phyloP scores from a whole-genome alignment of 2,113 vertebrate species.

The Lontra canadensis region DNA sequence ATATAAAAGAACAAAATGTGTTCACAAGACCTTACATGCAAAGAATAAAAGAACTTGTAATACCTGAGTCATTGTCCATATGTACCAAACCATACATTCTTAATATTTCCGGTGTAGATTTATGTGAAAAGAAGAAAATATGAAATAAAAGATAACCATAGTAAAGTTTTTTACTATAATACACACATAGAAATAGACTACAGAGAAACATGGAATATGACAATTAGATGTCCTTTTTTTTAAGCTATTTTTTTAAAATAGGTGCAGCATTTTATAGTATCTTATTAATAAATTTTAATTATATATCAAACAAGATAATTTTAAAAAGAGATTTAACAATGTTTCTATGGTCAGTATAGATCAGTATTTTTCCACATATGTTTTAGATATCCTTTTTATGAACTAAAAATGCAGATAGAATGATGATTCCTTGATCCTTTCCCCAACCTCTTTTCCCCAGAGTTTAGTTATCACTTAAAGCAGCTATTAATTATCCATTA shows the following conservation, averaged over 20 bases:
- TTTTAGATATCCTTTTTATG: not conserved
- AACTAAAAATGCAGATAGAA: not conserved
- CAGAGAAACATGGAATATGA: not conserved
- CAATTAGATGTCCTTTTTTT: not conserved
- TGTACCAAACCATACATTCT: not conserved
- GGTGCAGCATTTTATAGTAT: not conserved
- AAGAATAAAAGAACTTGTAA: not conserved
- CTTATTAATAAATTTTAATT: not conserved
- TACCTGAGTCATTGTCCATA: not conserved
- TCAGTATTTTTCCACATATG: not conserved
- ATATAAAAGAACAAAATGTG: not conserved
- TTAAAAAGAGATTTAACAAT: not conserved
- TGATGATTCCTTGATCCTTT: not conserved
- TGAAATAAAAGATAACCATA: not conserved
- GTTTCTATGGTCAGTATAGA: not conserved
- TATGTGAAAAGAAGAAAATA: not conserved
- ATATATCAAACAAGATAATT: not conserved
- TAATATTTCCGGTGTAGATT: not conserved
- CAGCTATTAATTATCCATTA: not conserved
- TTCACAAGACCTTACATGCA: not conserved
- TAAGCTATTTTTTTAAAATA: not conserved
- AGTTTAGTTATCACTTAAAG: not conserved
- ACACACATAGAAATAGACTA: not conserved
- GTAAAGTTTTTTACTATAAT: not conserved
- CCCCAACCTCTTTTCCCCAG: not conserved